A percentile compares a stretch with the other conserved stretches of the same genome.
These are phyloP conservation scores for Toxonevra muliebris DNA, from an alignment of 2,888 invertebrate species.

Conservation along the genomic window DNA sequence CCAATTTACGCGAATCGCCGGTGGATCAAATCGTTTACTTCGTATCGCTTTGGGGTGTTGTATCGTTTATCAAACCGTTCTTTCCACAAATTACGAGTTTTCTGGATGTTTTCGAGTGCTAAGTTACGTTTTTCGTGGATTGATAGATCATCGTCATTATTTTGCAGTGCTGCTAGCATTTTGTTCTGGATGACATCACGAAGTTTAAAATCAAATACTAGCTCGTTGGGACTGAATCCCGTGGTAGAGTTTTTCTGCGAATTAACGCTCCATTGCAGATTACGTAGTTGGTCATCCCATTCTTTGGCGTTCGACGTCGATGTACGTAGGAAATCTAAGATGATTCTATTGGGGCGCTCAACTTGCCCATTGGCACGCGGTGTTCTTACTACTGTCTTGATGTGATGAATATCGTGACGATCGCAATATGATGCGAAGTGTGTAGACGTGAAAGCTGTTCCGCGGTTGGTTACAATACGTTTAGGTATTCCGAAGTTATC, in stretches of 20 bases:
- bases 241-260: constrained; percentile 26
- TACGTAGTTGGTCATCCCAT: constrained; percentile 34
- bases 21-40: constrained; percentile 19
- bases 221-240: not conserved
- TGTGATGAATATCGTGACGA: constrained; percentile 27
- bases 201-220: not conserved
- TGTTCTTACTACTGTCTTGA: constrained; percentile 42
- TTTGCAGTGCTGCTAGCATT: not conserved
- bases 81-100: not conserved
- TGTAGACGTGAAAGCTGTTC: constrained; percentile 31
- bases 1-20: constrained; percentile 27
- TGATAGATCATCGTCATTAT: not conserved
- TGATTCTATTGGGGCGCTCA: constrained; percentile 35
- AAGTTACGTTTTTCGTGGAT: constrained; percentile 1
- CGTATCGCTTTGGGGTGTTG: constrained; percentile 14
- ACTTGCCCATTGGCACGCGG: constrained; percentile 41
- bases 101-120: not conserved
- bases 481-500: constrained; percentile 45
- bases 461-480: constrained; percentile 46
- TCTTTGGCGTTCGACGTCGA: constrained; percentile 29
- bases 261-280: constrained; percentile 38
- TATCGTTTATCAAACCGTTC: constrained; percentile 27
- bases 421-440: constrained; percentile 39
- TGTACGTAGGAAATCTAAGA: constrained; percentile 42
- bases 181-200: not conserved